These are phyloP conservation scores for Gnatocerus cornutus DNA, from an alignment of 2,888 invertebrate species.

Conservation along the genomic window DNA sequence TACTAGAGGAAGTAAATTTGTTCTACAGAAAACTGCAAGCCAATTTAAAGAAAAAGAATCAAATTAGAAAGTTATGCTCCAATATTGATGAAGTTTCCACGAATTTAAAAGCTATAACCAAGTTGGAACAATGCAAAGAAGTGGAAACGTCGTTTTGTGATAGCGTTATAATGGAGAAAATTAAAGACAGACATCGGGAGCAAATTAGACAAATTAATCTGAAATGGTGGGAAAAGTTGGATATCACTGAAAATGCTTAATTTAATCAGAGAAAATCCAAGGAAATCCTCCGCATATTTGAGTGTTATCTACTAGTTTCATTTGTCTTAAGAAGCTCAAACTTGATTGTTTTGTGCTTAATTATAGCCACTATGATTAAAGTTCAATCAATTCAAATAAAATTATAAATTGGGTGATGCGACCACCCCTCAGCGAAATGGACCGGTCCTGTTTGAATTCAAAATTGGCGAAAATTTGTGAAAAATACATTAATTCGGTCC, in stretches of 20 bases:
- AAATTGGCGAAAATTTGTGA: too few relatives aligned
- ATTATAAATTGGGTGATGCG: too few relatives aligned
- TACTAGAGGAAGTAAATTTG: constrained; percentile 23
- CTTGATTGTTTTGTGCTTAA: background rate
- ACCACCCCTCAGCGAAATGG: too few relatives aligned
- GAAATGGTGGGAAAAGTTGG: constrained; percentile 47
- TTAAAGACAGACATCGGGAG: constrained; percentile 21
- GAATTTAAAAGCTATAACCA: constrained; percentile 32
- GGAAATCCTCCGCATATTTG: too few relatives aligned
- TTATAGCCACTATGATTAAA: too few relatives aligned
- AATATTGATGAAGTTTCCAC: constrained; percentile 30
- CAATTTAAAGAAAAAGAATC: constrained; percentile 23
- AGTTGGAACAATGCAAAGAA: constrained; percentile 41
- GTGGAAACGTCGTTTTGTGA: constrained; percentile 35
- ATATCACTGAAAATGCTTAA: constrained; percentile 32
- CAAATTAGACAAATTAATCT: constrained; percentile 26
- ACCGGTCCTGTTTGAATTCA: too few relatives aligned
- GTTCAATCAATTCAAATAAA: too few relatives aligned
- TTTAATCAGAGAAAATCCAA: background rate
- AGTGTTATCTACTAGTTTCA: too few relatives aligned
- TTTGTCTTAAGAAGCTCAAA: too few relatives aligned
- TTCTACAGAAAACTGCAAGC: constrained; percentile 21
- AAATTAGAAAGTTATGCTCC: constrained; percentile 27
- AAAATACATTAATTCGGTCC: too few relatives aligned
- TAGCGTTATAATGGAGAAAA: constrained; percentile 9